Conservation (phyloP, 2,797 vertebrate genomes). For the Rhynchotus rufescens region DNA sequence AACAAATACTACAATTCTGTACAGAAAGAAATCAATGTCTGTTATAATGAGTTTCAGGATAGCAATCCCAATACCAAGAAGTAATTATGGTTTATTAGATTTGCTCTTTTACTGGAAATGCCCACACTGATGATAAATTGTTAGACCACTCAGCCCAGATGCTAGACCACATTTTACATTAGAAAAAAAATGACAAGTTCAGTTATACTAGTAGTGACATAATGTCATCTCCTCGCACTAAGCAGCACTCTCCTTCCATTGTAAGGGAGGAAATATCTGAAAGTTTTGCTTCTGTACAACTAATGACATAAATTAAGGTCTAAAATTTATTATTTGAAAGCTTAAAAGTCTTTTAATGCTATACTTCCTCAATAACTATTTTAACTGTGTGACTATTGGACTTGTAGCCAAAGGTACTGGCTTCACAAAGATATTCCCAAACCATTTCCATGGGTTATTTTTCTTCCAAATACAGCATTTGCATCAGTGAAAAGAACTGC, state of each 20-base stretch:
- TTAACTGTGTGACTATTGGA: constrained; percentile 7
- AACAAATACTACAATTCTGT: neutral
- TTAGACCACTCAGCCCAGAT: neutral
- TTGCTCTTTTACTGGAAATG: constrained; percentile 45
- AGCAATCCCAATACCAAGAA: constrained; percentile 22
- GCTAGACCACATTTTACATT: constrained; percentile 26
- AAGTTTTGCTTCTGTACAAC: neutral
- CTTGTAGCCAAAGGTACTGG: neutral
- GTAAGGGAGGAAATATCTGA: neutral
- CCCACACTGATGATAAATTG: constrained; percentile 24
- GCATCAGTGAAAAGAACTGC: constrained; percentile 22
- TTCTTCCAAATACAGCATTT: neutral
- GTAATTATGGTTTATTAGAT: constrained; percentile 36
- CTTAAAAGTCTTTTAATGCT: neutral
- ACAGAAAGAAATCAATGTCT: neutral
- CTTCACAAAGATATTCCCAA: neutral
- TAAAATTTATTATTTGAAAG: neutral
- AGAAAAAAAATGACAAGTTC: constrained; percentile 3
- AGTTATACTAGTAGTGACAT: neutral
- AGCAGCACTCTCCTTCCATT: accelerated
- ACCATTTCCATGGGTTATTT: neutral
- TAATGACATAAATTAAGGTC: neutral
- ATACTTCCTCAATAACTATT: constrained; percentile 41
- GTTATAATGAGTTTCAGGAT: neutral
- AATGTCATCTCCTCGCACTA: neutral